Conservation (phyloP, 2,797 vertebrate genomes). For the Menidia menidia region DNA sequence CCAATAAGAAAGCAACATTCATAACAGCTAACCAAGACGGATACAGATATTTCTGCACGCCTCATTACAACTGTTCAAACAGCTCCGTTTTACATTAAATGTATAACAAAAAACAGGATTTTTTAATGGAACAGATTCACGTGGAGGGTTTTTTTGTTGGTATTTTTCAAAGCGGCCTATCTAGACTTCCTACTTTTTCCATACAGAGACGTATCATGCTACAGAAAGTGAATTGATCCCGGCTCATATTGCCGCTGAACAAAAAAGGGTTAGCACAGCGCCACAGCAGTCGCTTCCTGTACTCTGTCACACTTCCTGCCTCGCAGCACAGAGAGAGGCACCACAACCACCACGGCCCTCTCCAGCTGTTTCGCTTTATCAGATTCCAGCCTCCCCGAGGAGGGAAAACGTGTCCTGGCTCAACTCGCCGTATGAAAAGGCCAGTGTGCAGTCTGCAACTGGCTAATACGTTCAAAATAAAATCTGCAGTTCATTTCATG, state of each 20-base stretch:
- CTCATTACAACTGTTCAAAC: too few species aligned
- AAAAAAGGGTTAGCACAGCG: slow-evolving; percentile 35
- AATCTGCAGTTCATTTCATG: neutral
- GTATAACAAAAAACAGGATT: too few species aligned
- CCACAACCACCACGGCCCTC: slow-evolving; percentile 22
- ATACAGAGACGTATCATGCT: neutral
- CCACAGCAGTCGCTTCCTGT: slow-evolving; percentile 69
- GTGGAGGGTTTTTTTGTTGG: too few species aligned
- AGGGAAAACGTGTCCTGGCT: slow-evolving; percentile 17
- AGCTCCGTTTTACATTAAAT: too few species aligned
- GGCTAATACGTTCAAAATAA: slow-evolving; percentile 3
- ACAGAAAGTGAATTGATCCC: slow-evolving; percentile 30
- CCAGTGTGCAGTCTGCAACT: neutral
- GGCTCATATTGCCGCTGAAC: slow-evolving; percentile 30
- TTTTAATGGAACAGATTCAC: too few species aligned
- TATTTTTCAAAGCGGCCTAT: neutral
- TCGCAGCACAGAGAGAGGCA: slow-evolving; percentile 50
- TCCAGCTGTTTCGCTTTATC: slow-evolving; percentile 56
- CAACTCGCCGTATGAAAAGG: slow-evolving; percentile 23
- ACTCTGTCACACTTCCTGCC: slow-evolving; percentile 73
- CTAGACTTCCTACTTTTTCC: neutral
- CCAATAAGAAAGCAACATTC: too few species aligned
- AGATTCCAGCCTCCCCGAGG: slow-evolving; percentile 14
- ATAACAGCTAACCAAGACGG: too few species aligned
- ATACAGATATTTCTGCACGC: too few species aligned